A percentile compares a stretch with the other conserved stretches of the same genome.
These are phyloP conservation scores for Poeciliopsis occidentalis DNA, from an alignment of 2,113 vertebrate species.

Conservation along the genomic window DNA sequence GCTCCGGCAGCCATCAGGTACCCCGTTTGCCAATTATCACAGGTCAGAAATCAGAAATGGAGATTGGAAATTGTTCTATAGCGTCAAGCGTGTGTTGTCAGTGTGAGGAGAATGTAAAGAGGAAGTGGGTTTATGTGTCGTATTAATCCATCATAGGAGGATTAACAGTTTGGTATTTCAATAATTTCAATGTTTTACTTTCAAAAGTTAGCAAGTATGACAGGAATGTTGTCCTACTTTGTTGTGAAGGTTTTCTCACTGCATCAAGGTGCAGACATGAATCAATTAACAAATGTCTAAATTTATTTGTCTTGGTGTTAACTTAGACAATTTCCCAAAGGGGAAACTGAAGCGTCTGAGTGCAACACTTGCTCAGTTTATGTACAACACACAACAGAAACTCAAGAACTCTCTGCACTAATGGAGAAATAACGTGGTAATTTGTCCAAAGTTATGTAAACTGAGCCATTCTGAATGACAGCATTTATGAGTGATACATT, in stretches of 20 bases:
- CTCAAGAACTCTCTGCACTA: neutral
- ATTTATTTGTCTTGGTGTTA: too few species aligned
- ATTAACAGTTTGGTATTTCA: neutral
- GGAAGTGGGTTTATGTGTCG: neutral
- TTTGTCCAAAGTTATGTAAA: too few species aligned
- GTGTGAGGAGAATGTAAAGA: slow-evolving; percentile 40
- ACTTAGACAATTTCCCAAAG: too few species aligned
- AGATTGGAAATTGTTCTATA: slow-evolving; percentile 56
- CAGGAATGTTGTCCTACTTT: too few species aligned
- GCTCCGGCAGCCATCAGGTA: slow-evolving; percentile 56
- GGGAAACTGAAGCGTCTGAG: too few species aligned
- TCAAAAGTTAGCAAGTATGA: neutral
- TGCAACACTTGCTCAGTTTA: too few species aligned
- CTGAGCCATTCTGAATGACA: too few species aligned
- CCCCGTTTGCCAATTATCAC: slow-evolving; percentile 66
- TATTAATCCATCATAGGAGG: neutral
- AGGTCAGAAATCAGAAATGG: slow-evolving; percentile 75
- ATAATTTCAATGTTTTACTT: neutral
- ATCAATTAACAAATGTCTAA: too few species aligned
- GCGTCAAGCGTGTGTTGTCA: slow-evolving; percentile 21
- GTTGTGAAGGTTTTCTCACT: too few species aligned
- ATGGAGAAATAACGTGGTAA: too few species aligned
- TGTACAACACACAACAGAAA: neutral
- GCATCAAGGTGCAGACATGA: too few species aligned
- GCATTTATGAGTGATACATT: too few species aligned